phyloP scores from a whole-genome alignment of 2,113 vertebrate genomes.

The Indri indri region DNA sequence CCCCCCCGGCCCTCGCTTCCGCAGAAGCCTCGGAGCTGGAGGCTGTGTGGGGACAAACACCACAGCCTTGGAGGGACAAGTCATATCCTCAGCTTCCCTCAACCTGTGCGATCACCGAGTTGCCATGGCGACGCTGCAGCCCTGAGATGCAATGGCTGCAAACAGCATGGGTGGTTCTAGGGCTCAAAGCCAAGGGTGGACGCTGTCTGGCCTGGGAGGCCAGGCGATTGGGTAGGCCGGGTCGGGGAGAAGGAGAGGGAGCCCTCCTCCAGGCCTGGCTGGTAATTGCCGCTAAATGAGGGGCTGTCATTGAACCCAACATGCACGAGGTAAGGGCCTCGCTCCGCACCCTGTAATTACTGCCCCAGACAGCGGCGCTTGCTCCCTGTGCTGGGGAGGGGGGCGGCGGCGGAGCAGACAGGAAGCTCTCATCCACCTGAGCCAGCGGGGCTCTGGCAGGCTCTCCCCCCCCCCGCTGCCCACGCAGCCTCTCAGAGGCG shows the following conservation, averaged over 20 bases:
- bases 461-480: not conserved
- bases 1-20: not conserved
- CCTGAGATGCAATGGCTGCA: slow-evolving; percentile 57
- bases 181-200: slow-evolving; percentile 2
- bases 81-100: slow-evolving; percentile 65
- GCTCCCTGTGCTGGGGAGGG: not conserved
- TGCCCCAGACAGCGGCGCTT: slow-evolving; percentile 39
- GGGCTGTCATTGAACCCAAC: slow-evolving; percentile 63
- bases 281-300: slow-evolving; percentile 74
- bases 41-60: slow-evolving; percentile 38
- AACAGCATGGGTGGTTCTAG: slow-evolving; percentile 58
- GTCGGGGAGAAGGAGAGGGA: not conserved
- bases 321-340: not conserved
- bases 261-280: slow-evolving; percentile 45
- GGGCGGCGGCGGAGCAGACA: not conserved
- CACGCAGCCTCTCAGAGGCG: not conserved
- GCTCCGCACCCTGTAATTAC: slow-evolving; percentile 71
- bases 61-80: slow-evolving; percentile 64
- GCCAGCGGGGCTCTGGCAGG: not conserved
- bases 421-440: slow-evolving; percentile 60
- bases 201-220: not conserved
- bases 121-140: slow-evolving; percentile 70
- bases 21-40: not conserved
- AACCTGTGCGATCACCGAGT: slow-evolving; percentile 64
- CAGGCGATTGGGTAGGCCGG: not conserved